Percentiles rank a stretch among this genome's conserved stretches.
Evolutionary conservation across 2,797 vertebrate species (phyloP).

Genomic region (Coracias cyanogaster): DNA sequence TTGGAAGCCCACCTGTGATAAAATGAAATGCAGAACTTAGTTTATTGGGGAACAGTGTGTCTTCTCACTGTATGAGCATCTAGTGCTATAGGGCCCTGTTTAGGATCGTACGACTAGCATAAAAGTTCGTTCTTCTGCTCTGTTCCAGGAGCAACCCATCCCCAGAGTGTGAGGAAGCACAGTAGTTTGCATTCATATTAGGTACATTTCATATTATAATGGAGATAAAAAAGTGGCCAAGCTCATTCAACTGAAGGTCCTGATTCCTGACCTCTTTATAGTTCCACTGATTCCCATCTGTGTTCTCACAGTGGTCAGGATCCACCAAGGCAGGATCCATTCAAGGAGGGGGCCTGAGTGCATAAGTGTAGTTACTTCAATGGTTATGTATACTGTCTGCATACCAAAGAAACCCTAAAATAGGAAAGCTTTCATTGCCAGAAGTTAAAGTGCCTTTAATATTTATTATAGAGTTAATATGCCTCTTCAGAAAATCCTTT

Average conservation of each 20-base stretch:
- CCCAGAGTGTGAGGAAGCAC: not conserved
- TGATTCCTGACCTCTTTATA: not conserved
- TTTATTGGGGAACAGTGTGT: not conserved
- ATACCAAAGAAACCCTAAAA: slow-evolving; percentile 15
- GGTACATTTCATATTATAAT: not conserved
- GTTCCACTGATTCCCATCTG: not conserved
- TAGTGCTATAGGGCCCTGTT: fast-evolving
- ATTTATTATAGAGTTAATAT: slow-evolving; percentile 72
- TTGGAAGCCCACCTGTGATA: not conserved
- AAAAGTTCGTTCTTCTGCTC: not conserved
- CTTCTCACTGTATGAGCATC: not conserved
- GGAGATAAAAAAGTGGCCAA: not conserved
- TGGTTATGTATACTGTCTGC: not conserved
- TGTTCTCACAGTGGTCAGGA: not conserved
- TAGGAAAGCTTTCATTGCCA: slow-evolving; percentile 44
- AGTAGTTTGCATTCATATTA: not conserved
- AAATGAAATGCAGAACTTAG: not conserved
- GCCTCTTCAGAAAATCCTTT: slow-evolving; percentile 63
- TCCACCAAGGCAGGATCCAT: not conserved
- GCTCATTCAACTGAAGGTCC: not conserved
- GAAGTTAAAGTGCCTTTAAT: slow-evolving; percentile 71
- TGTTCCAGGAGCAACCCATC: not conserved
- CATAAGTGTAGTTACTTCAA: not conserved
- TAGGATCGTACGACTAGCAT: not conserved
- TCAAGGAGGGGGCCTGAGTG: not conserved